Evolutionary conservation across 1,140 invertebrate genomes (phyloP).

Genomic region (Drosophila leontia): DNA sequence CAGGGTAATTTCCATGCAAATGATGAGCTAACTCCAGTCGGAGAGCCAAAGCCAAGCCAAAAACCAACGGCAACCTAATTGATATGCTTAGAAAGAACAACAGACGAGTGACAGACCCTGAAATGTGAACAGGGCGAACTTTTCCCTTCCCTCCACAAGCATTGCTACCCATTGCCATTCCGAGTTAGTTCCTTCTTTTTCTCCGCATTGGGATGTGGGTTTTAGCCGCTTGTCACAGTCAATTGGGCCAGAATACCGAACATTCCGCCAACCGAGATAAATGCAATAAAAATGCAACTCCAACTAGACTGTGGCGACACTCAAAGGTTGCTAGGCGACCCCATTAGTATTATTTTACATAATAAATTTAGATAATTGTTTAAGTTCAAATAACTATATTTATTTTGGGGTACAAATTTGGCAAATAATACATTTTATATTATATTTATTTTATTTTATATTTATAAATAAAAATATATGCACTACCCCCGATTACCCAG

Average conservation of each 20-base stretch:
- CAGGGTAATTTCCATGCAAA: slow-evolving; percentile 69
- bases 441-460: no score
- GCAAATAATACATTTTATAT: no score
- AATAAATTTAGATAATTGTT: neutral
- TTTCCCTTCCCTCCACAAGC: neutral
- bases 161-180: neutral
- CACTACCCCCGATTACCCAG: neutral
- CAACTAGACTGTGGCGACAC: neutral
- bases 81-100: slow-evolving; percentile 72
- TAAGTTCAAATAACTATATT: no score
- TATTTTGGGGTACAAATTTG: no score
- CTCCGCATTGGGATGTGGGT: neutral
- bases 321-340: neutral
- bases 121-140: slow-evolving; percentile 57
- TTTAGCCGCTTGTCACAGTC: slow-evolving; percentile 15
- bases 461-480: no score
- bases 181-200: neutral
- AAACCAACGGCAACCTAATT: slow-evolving; percentile 64
- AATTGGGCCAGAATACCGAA: slow-evolving; percentile 11
- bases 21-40: slow-evolving; percentile 42
- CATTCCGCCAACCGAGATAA: slow-evolving; percentile 11
- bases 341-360: neutral
- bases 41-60: slow-evolving; percentile 32
- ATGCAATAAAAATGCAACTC: slow-evolving; percentile 14
- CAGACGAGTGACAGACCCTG: slow-evolving; percentile 54